These are phyloP conservation scores for Himalopsyche kuldschensis DNA, from an alignment of 2,888 invertebrate species.

Conservation along the genomic window DNA sequence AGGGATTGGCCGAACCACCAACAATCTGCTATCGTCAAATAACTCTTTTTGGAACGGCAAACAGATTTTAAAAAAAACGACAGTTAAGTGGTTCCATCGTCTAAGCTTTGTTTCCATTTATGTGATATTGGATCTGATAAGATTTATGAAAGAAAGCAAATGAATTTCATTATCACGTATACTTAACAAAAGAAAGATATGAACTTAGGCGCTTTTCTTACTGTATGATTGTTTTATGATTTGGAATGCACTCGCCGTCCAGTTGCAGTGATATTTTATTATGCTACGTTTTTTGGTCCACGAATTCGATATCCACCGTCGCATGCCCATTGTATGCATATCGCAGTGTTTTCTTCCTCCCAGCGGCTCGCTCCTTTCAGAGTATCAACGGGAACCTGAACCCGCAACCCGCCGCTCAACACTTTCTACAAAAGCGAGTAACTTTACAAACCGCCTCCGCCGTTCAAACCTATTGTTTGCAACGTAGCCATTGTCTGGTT, in stretches of 20 bases:
- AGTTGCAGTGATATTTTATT: not conserved
- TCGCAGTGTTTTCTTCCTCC: conserved; percentile 18
- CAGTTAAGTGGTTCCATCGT: too few relatives aligned
- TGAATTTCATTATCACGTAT: too few relatives aligned
- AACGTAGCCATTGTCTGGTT: not conserved
- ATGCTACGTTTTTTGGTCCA: not conserved
- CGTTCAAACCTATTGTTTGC: not conserved
- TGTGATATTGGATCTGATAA: too few relatives aligned
- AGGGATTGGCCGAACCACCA: too few relatives aligned
- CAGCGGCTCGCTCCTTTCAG: not conserved
- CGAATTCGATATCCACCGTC: conserved; percentile 3
- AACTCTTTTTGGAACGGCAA: too few relatives aligned
- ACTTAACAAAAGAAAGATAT: too few relatives aligned
- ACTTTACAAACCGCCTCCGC: conserved; percentile 12
- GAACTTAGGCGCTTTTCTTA: not conserved
- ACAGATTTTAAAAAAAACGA: too few relatives aligned
- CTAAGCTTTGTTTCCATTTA: too few relatives aligned
- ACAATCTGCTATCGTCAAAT: too few relatives aligned
- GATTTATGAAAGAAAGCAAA: too few relatives aligned
- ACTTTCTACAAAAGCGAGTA: conserved; percentile 28
- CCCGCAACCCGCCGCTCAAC: conserved; percentile 12
- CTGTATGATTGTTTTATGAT: not conserved
- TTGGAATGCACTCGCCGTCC: not conserved
- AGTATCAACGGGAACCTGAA: conserved; percentile 2
- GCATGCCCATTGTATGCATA: conserved; percentile 35